Evolutionary conservation across 2,888 invertebrate genomes (phyloP), one percentile per base, ranked within the genome.

Genomic region (Ophion costatus): DNA sequence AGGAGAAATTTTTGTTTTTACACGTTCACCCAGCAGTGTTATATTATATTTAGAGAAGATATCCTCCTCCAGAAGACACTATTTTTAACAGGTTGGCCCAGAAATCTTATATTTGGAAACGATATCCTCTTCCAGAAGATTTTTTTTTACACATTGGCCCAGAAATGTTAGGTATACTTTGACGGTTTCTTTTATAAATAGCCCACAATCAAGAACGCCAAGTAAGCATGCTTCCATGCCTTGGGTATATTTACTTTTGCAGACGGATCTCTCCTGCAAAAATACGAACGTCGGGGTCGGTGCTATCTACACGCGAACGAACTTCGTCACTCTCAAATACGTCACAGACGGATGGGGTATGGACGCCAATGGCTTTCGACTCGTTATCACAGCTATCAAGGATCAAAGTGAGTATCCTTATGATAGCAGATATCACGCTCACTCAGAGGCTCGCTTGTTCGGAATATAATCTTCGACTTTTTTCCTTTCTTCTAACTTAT

Each of bases 311-410:
- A 98, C 98, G 83, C 96, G 98, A 92, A 98, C 98, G 94, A 98
- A 98, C 95, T 98, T 98, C 94, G 98, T 98, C 92, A 98, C 98
- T 77, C 95, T 98, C 90, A 98, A 97, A 94, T 98, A 98, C 95
- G 97, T 98, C 92, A 98, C 98, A 75, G 98, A 98, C 94, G 96
- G 96, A 92, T 98, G 98, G 98, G 98, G 98, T 88, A 98, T 98
- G 86, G 97, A 97, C 94, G 96, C 97, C 91, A 98, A 98, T 94
- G 98, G 98, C 91, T 98, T 98, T 95, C 97, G 97, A 92, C 96
- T 98, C 92, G 97, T 98, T 94, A 98, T 98, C 95, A 98, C 98
- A 87, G 98, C 98, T 90, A 97, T 98, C 93, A 98, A 98, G 94
- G 98, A 98, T 95, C 97, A 97, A 92, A 97, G 98, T 98, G 94